Evolutionary conservation across 2,888 invertebrate species (phyloP), one percentile per base, ranked within the genome.

Genomic region (Pachycephus smyrnensis): DNA sequence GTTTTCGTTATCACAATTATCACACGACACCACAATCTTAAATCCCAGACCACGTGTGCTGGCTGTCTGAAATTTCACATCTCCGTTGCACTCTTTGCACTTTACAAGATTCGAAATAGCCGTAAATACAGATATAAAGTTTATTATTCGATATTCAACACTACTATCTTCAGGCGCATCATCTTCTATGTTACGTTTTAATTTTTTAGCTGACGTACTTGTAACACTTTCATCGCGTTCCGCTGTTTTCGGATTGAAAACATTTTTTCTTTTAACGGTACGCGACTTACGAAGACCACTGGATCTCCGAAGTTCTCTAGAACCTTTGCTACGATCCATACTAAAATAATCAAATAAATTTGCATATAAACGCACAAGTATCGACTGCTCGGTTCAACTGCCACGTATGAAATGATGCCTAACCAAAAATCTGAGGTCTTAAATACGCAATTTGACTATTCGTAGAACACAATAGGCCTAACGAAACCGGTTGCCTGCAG

Each of bases 161-260:
- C 40, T 73, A 31, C 31, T 77, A 75, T 76, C 55, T 68, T 76
- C 75, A 23, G 69, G 75, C 11, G 77, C 80, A 23, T 77, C 75
- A 30, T 78, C 73, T 35, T 77, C 77, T 69, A 23, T 33, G 74
- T 76, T 73, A 31, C 74, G 30, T 77, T 68, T 69, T 12, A 79
- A 73, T 68, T 76, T 76, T 74, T 79, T 76, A 32, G 79, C 77
- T 32, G 73, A 78, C 32, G 80, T 74, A 69, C 78, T 80, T 37
- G 73, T 75, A 76, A 77, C 76, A 73, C 75, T 36, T 36, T 36
- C 73, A 37, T 37, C 69, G 3, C 69, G 11, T 69, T 69, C 30
- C 69, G 69, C 69, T 69, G 69, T 69, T 11, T 69, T 69, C 69
- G 69, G 30, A 69, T 69, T 69, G 12, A 69, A 69, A 12, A 69